Conservation (phyloP, 2,113 vertebrate genomes). For the Eulemur macaco region DNA sequence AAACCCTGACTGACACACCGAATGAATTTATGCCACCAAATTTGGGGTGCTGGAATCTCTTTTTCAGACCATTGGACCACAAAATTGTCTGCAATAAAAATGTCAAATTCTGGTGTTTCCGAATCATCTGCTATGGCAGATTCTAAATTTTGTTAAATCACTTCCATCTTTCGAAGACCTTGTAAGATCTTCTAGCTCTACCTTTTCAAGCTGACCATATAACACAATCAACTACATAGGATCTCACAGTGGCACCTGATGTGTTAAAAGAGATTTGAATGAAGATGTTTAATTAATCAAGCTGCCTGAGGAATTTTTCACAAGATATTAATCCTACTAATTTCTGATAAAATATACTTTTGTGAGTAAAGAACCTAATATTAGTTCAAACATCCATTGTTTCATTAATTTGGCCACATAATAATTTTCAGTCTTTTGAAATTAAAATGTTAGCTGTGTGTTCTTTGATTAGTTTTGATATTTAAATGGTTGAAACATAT, state of each 20-base stretch:
- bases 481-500: neutral
- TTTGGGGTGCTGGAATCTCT: neutral
- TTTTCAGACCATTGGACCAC: neutral
- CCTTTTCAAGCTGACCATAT: neutral
- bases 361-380: neutral
- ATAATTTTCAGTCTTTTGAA: neutral
- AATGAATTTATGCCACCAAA: neutral
- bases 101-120: neutral
- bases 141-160: neutral
- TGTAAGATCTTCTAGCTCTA: neutral
- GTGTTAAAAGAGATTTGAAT: neutral
- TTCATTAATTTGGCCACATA: neutral
- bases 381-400: neutral
- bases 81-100: neutral
- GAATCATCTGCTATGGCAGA: neutral
- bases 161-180: neutral
- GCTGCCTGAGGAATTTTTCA: neutral
- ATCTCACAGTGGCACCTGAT: neutral
- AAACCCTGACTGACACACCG: neutral
- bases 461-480: neutral
- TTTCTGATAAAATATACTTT: conserved; percentile 18
- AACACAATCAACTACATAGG: neutral
- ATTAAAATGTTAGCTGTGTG: neutral
- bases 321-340: neutral
- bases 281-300: neutral